Conservation (phyloP, 2,113 vertebrate species). For the Melozone crissalis region DNA sequence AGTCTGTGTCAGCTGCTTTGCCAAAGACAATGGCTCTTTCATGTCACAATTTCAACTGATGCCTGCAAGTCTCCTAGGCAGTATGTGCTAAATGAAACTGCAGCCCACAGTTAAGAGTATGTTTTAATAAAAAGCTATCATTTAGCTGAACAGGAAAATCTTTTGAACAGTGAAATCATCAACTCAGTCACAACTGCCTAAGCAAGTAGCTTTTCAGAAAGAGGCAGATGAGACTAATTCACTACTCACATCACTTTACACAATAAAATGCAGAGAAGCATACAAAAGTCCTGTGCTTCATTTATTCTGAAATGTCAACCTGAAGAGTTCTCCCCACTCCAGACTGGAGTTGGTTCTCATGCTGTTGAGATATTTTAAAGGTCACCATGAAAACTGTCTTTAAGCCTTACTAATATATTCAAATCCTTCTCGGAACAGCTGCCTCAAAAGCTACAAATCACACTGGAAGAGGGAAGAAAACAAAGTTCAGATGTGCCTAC, state of each 20-base stretch:
- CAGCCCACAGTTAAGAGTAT: neutral
- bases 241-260: neutral
- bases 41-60: neutral
- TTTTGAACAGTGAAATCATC: neutral
- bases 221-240: neutral
- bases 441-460: neutral
- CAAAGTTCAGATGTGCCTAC: neutral
- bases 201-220: neutral
- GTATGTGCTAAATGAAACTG: neutral
- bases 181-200: neutral
- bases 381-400: neutral
- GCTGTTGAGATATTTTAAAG: slow-evolving; percentile 9
- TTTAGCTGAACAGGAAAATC: neutral
- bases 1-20: slow-evolving; percentile 9
- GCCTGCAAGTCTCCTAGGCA: neutral
- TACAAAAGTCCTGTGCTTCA: neutral
- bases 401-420: neutral
- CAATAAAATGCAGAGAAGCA: neutral
- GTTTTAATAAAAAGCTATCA: neutral
- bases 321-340: neutral
- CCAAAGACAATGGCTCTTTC: slow-evolving; percentile 57
- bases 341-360: neutral
- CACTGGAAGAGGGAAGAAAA: neutral
- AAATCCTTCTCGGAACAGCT: neutral
- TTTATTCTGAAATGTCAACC: neutral